phyloP scores from a whole-genome alignment of 2,113 vertebrate genomes.

The Xenopus borealis region DNA sequence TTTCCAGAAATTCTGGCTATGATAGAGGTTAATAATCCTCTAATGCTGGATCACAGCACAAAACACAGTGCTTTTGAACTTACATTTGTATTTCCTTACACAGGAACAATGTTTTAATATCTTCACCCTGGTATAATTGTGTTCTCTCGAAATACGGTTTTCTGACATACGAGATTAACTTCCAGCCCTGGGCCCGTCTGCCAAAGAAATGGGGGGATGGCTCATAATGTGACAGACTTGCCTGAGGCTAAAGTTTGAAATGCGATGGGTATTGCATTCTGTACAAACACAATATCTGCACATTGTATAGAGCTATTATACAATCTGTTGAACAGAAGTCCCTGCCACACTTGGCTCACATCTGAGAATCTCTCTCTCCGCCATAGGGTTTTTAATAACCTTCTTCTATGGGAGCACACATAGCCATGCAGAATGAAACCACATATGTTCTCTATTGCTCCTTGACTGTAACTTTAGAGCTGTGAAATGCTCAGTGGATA shows the following conservation, averaged over 20 bases:
- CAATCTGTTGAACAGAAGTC: slow-evolving; percentile 59
- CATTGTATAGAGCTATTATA: slow-evolving; percentile 59
- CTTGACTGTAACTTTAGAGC: slow-evolving; percentile 2
- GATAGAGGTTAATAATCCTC: too few species aligned
- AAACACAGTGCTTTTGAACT: slow-evolving; percentile 47
- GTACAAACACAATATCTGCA: slow-evolving; percentile 68
- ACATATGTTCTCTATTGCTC: slow-evolving; percentile 21
- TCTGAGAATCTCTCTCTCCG: slow-evolving; percentile 57
- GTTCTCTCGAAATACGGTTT: slow-evolving; percentile 56
- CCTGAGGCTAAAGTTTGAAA: slow-evolving; percentile 69
- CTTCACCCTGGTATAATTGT: slow-evolving; percentile 32
- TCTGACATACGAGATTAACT: slow-evolving; percentile 73
- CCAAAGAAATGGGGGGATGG: slow-evolving; percentile 71
- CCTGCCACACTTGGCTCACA: slow-evolving; percentile 57
- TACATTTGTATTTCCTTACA: slow-evolving; percentile 34
- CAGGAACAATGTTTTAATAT: slow-evolving; percentile 39
- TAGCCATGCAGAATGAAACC: slow-evolving; percentile 48
- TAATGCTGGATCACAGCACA: neutral
- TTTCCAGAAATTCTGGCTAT: too few species aligned
- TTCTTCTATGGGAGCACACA: slow-evolving; percentile 52
- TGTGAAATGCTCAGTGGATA: neutral
- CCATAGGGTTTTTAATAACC: slow-evolving; percentile 56
- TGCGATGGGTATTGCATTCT: slow-evolving; percentile 66
- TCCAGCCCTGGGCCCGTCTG: slow-evolving; percentile 68
- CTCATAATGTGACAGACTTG: slow-evolving; percentile 70